Base-by-base conservation (phyloP, 1,140 invertebrate genomes). In the Ephestia elutella region DNA sequence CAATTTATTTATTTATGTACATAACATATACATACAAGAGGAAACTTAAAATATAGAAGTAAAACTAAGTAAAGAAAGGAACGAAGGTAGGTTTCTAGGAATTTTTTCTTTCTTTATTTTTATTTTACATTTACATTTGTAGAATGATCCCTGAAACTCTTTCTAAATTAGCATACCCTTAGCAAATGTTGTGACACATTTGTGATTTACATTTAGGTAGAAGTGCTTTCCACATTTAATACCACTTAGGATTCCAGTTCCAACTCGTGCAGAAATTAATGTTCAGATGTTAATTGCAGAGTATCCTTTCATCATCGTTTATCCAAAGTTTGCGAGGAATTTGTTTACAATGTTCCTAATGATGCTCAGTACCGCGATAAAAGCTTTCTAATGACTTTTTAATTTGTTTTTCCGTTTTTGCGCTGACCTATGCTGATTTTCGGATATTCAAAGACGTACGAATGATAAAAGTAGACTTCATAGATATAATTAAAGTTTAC, bases 291-390 rank as follows among this genome's bases (percentile, higher is more conserved):
- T 68, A 67, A 68, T 71, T 68, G 63, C 60, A 32, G 18, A 38
- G 62, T 54, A 66, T 62, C 63, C 63, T 71, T 68, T 68, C 63
- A 67, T 71, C 64, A n/a, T 66, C 62, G 62, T 66, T 70, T 63
- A 68, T 66, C 57, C 59, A 54, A 62, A 63, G 49, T 66, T 66
- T 62, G 59, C 54, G 32, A 59, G 61, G 62, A 55, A 70, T 68
- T 71, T 68, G 70, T 68, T 68, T 68, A 68, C 66, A 71, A 64
- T 68, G 60, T 61, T 49, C 60, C 56, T 71, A 71, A 71, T 71
- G 70, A 66, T 68, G 56, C 60, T 64, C 57, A 51, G 51, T 44
- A 30, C 51, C 32, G 54, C 50, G 62, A 66, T 68, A 71, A 63
- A 62, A 68, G 57, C 63, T 60, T 64, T 63, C 38, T 67, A 66